phyloP scores from a whole-genome alignment of 2,113 vertebrate genomes.

The Martes martes region DNA sequence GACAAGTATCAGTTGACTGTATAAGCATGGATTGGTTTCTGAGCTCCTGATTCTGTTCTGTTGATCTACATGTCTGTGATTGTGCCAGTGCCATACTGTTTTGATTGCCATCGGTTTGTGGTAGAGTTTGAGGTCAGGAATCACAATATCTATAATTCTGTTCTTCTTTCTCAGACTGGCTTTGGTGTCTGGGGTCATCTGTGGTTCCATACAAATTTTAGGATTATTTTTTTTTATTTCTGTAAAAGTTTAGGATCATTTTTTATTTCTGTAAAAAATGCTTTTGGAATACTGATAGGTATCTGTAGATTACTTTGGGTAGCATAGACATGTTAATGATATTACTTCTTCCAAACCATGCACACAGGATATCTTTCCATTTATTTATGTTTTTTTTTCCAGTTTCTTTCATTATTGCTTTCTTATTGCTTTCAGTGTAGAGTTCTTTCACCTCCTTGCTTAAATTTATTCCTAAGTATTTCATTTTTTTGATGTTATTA shows the following conservation, averaged over 20 bases:
- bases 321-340: background rate
- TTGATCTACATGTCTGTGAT: background rate
- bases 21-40: background rate
- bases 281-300: background rate
- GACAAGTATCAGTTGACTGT: background rate
- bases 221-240: background rate
- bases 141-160: background rate
- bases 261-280: background rate
- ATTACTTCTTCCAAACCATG: background rate
- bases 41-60: background rate
- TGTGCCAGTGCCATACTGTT: background rate
- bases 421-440: background rate
- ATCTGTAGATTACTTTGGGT: background rate
- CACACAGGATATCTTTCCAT: background rate
- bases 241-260: background rate
- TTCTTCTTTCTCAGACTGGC: background rate
- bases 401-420: too few relatives aligned
- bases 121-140: background rate
- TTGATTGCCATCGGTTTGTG: background rate
- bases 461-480: background rate
- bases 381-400: background rate
- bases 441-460: background rate
- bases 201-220: background rate
- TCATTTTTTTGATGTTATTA: background rate
- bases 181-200: background rate